Evolutionary conservation across 2,113 vertebrate species (phyloP).

Genomic region (Gavialis gangeticus): DNA sequence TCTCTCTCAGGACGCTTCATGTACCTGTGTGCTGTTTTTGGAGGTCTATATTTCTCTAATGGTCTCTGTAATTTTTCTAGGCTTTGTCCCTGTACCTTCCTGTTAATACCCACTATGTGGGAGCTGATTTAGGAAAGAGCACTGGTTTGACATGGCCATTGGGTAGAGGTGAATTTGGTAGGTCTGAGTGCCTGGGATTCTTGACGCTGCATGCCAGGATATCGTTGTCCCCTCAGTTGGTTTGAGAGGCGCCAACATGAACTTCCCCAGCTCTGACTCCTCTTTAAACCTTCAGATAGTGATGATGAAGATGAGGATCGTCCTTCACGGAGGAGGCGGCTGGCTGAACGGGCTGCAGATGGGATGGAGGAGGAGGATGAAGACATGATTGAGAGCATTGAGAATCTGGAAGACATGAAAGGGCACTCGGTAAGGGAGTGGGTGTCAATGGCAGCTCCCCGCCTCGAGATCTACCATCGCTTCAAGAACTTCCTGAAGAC

Average conservation of each 20-base stretch:
- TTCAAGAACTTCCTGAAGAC: constrained; percentile 98
- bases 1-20: background rate
- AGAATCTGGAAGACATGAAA: constrained; percentile 99
- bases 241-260: no score
- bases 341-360: constrained; percentile 91
- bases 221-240: background rate
- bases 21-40: background rate
- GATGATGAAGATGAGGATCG: constrained; percentile 95
- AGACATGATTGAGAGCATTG: constrained; percentile 99
- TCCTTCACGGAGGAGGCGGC: constrained; percentile 85
- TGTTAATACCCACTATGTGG: background rate
- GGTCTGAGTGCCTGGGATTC: background rate
- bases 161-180: background rate
- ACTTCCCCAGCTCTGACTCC: background rate
- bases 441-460: constrained; percentile 95
- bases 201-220: background rate
- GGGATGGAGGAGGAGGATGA: constrained; percentile 87
- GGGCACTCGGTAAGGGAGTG: constrained; percentile 96
- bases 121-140: background rate
- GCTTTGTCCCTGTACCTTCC: background rate
- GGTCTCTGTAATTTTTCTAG: background rate
- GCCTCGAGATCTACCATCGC: constrained; percentile 97
- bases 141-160: background rate
- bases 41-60: background rate
- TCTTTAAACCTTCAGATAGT: constrained; percentile 81